Conservation (phyloP, 2,797 vertebrate species). For the Pteronotus mesoamericanus region DNA sequence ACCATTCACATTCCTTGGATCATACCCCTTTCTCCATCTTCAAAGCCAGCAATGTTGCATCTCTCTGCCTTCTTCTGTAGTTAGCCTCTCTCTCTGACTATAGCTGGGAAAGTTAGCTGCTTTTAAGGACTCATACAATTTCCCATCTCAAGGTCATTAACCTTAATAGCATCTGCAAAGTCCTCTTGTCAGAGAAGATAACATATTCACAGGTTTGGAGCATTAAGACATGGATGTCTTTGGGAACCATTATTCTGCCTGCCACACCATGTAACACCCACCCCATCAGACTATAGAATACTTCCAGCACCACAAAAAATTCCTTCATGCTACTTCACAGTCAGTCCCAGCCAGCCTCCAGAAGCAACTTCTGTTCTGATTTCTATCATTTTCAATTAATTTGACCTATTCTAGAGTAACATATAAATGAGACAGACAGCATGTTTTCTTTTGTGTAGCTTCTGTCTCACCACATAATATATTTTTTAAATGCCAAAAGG, state of each 20-base stretch:
- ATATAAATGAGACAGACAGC: neutral
- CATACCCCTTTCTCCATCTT: neutral
- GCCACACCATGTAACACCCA: no score
- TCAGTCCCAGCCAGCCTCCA: neutral
- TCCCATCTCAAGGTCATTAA: no score
- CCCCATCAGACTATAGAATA: no score
- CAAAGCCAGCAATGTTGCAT: neutral
- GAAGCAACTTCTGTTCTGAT: constrained; percentile 36
- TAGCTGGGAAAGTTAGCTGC: neutral
- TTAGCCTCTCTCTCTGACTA: neutral
- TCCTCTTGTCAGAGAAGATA: no score
- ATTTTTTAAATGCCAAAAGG: neutral
- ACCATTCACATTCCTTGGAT: no score
- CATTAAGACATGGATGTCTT: no score
- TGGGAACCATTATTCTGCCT: no score
- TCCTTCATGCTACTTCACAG: neutral
- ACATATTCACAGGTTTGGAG: no score
- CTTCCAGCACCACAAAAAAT: no score
- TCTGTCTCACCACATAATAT: neutral
- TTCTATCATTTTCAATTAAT: constrained; percentile 27
- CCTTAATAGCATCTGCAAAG: no score
- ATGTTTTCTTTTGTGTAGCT: neutral
- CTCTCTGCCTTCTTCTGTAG: neutral
- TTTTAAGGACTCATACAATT: neutral
- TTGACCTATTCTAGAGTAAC: constrained; percentile 10